phyloP scores from a whole-genome alignment of 2,888 invertebrate species.

The Acronicta leporina region DNA sequence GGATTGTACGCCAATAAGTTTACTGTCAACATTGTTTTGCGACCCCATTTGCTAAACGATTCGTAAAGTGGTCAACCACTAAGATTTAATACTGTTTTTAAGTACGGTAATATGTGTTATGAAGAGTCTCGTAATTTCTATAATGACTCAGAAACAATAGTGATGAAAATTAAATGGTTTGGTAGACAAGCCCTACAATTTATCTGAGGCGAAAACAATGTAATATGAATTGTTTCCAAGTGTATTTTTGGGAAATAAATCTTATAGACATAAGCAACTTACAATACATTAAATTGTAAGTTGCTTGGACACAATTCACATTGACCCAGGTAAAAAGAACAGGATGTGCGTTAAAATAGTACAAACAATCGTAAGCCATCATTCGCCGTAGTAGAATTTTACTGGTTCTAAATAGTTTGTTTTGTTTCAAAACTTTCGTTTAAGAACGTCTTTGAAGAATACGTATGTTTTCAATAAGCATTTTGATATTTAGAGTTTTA shows the following conservation, averaged over 20 bases:
- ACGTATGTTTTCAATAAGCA: conserved; percentile 37
- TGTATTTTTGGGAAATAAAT: too few relatives aligned
- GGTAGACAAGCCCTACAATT: too few relatives aligned
- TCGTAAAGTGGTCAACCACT: conserved; percentile 34
- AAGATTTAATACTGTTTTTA: conserved; percentile 34
- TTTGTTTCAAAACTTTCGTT: conserved; percentile 37
- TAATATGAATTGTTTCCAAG: too few relatives aligned
- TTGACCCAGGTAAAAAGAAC: conserved; percentile 19
- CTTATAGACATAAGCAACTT: too few relatives aligned
- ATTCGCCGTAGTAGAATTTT: conserved; percentile 30
- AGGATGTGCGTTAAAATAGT: conserved; percentile 29
- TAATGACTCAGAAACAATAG: background rate
- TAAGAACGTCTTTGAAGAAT: conserved; percentile 32
- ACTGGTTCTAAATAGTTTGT: conserved; percentile 31
- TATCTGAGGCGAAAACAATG: too few relatives aligned
- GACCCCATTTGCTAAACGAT: conserved; percentile 53
- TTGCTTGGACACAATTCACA: too few relatives aligned
- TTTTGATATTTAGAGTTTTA: conserved; percentile 17
- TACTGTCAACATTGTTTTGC: conserved; percentile 48
- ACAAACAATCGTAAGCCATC: conserved; percentile 12
- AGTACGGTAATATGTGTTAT: conserved; percentile 1
- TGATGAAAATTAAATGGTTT: background rate
- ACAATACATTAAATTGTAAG: background rate
- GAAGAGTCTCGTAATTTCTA: conserved; percentile 8
- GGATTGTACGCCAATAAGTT: conserved; percentile 49